These are phyloP conservation scores for Heterotilapia buettikoferi DNA, from an alignment of 2,113 vertebrate species.

Conservation along the genomic window DNA sequence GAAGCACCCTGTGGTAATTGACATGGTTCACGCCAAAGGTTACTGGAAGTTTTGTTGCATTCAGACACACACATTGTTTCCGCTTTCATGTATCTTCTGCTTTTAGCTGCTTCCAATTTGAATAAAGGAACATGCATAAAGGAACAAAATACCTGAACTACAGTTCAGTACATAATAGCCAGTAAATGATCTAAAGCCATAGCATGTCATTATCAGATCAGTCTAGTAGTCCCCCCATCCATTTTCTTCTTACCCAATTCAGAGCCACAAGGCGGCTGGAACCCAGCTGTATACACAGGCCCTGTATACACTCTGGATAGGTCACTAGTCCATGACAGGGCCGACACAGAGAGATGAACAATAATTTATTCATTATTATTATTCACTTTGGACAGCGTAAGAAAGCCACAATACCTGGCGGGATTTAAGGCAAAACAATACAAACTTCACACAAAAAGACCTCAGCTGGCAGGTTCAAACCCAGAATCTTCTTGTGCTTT, in stretches of 20 bases:
- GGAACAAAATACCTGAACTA: background rate
- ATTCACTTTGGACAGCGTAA: background rate
- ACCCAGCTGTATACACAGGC: background rate
- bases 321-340: background rate
- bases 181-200: background rate
- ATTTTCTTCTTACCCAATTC: background rate
- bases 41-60: background rate
- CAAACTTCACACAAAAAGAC: background rate
- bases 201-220: background rate
- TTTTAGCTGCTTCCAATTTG: background rate
- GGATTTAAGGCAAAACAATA: background rate
- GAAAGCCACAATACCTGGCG: background rate
- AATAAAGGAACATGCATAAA: background rate
- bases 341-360: background rate
- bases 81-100: background rate
- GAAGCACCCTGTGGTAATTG: conserved; percentile 22
- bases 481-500: background rate
- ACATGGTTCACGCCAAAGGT: background rate
- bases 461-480: background rate
- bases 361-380: background rate
- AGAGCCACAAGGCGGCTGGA: background rate
- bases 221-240: background rate
- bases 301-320: background rate
- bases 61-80: background rate
- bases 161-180: background rate